A percentile compares a stretch with the other conserved stretches of the same genome.
Evolutionary conservation across 1,140 invertebrate genomes (phyloP).

Genomic region (Coelopa frigida): DNA sequence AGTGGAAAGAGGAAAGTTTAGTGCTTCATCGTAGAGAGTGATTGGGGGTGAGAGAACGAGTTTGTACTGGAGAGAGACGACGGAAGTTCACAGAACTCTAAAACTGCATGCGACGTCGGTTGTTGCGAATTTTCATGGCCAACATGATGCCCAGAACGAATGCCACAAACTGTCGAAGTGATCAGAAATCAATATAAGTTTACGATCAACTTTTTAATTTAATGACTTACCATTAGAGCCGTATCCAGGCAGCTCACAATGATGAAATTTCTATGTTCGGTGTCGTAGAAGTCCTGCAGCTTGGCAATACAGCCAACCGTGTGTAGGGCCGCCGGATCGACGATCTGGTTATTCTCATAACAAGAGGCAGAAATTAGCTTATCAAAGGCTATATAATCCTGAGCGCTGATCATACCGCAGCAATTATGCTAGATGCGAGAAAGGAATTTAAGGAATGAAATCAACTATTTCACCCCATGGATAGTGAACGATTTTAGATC

Average conservation of each 20-base stretch:
- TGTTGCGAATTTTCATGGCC: constrained; percentile 38
- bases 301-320: constrained; percentile 30
- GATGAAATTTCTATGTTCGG: constrained; percentile 24
- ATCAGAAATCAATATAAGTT: neutral
- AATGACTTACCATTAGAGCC: constrained; percentile 28
- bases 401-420: constrained; percentile 32
- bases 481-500: too few relatives aligned
- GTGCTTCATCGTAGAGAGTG: too few relatives aligned
- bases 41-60: too few relatives aligned
- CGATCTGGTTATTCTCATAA: constrained; percentile 23
- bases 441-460: too few relatives aligned
- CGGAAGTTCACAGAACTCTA: too few relatives aligned
- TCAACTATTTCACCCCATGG: too few relatives aligned
- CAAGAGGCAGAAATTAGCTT: constrained; percentile 31
- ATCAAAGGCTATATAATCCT: constrained; percentile 31
- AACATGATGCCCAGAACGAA: constrained; percentile 26
- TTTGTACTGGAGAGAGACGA: too few relatives aligned
- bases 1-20: too few relatives aligned
- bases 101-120: constrained; percentile 39
- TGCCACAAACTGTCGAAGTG: constrained; percentile 25
- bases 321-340: constrained; percentile 19
- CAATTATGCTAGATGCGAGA: constrained; percentile 22
- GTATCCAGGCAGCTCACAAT: constrained; percentile 31
- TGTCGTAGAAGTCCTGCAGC: constrained; percentile 30
- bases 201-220: neutral